These are phyloP conservation scores for Limnephilus auricula DNA, from an alignment of 2,888 invertebrate species.

Conservation along the genomic window DNA sequence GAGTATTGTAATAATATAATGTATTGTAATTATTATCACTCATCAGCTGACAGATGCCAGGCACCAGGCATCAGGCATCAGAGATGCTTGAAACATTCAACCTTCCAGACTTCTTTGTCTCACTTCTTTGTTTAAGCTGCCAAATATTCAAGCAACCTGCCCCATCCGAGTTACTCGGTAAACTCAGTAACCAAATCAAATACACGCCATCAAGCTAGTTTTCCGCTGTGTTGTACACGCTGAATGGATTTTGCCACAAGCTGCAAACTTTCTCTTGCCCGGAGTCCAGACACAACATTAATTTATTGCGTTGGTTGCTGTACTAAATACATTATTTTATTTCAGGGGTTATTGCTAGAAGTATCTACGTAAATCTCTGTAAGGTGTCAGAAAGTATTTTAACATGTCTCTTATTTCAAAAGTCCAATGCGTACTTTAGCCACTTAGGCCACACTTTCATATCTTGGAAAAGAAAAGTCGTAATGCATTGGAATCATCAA, in stretches of 20 bases:
- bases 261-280: neutral
- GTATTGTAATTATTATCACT: neutral
- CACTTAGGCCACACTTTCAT: too few species aligned
- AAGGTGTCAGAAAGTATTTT: too few species aligned
- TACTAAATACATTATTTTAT: neutral
- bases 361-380: too few species aligned
- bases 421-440: too few species aligned
- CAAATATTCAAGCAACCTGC: neutral
- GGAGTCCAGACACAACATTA: neutral
- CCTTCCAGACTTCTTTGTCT: neutral
- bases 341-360: too few species aligned
- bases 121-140: neutral
- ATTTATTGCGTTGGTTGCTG: neutral
- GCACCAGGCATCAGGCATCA: neutral
- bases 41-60: conserved; percentile 19
- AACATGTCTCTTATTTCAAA: too few species aligned
- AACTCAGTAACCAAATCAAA: neutral
- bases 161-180: neutral
- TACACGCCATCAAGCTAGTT: neutral
- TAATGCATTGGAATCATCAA: too few species aligned
- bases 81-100: neutral
- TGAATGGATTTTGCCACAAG: neutral
- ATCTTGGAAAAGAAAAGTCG: too few species aligned
- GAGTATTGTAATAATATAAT: neutral
- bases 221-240: neutral